A percentile compares a stretch with the other conserved stretches of the same genome.
These are phyloP conservation scores for Somateria mollissima DNA, from an alignment of 2,797 vertebrate genomes.

Conservation along the genomic window DNA sequence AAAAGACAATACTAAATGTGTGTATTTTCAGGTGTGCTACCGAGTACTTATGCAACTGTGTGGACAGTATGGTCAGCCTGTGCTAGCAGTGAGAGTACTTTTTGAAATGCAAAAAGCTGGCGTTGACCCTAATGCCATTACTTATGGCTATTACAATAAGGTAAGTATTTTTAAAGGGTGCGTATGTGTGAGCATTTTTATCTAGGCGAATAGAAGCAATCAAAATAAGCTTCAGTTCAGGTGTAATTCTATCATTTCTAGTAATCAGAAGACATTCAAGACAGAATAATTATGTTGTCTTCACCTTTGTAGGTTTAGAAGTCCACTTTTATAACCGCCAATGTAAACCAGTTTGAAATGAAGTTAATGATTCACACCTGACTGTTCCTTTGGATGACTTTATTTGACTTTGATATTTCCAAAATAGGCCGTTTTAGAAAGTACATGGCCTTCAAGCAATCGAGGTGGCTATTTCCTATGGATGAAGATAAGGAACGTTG, in stretches of 20 bases:
- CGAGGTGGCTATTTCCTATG: slow-evolving; percentile 96
- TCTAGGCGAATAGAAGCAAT: background rate
- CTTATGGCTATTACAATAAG: slow-evolving; percentile 99
- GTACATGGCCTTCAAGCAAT: slow-evolving; percentile 97
- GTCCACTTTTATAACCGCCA: background rate
- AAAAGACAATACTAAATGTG: background rate
- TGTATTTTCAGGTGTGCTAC: slow-evolving; percentile 90
- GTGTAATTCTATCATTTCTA: background rate
- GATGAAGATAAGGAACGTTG: slow-evolving; percentile 95
- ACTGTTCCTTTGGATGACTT: background rate
- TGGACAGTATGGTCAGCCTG: slow-evolving; percentile 96
- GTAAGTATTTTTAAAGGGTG: slow-evolving; percentile 64
- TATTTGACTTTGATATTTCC: slow-evolving; percentile 41
- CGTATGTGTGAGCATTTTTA: background rate
- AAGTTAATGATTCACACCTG: background rate
- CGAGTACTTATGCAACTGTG: slow-evolving; percentile 97
- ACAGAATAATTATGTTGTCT: background rate
- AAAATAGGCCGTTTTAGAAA: slow-evolving; percentile 94
- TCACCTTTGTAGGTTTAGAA: background rate
- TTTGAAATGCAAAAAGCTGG: slow-evolving; percentile 99
- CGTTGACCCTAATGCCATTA: slow-evolving; percentile 97
- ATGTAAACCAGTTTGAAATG: background rate
- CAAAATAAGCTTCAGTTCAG: background rate
- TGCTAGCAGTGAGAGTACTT: slow-evolving; percentile 93
- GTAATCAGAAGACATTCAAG: background rate